Percentiles rank a stretch among this genome's conserved stretches.
phyloP scores from a whole-genome alignment of 2,797 vertebrate genomes.

The Lates japonicus region DNA sequence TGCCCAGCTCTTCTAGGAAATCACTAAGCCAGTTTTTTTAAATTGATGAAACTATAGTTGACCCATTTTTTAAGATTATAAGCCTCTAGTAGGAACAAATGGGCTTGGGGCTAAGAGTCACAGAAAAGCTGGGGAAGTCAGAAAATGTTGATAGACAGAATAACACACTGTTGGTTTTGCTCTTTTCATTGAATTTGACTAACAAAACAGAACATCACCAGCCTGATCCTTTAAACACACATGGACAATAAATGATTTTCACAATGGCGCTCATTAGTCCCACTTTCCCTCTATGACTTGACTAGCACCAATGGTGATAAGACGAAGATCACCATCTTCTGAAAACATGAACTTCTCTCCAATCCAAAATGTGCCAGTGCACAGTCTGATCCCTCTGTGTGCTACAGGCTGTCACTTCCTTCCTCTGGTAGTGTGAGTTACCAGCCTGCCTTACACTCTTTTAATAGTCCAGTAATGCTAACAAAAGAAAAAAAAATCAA shows the following conservation, averaged over 20 bases:
- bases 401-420: conserved; percentile 52
- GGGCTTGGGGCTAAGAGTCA: background rate
- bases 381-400: background rate
- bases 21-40: too few relatives aligned
- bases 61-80: too few relatives aligned
- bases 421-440: conserved; percentile 49
- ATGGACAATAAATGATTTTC: background rate
- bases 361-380: background rate
- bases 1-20: background rate
- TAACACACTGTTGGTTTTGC: background rate
- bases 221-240: conserved; percentile 1
- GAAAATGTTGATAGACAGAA: background rate
- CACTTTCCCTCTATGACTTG: conserved; percentile 14
- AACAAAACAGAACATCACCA: background rate
- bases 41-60: too few relatives aligned
- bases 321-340: conserved; percentile 27
- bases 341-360: conserved; percentile 20
- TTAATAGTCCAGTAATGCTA: background rate
- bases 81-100: background rate
- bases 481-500: conserved; percentile 23
- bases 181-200: conserved; percentile 4
- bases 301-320: conserved; percentile 16
- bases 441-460: conserved; percentile 2
- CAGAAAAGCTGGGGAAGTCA: background rate
- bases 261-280: background rate